Conservation (phyloP, 2,888 invertebrate genomes). For the Eupithecia exiguata region DNA sequence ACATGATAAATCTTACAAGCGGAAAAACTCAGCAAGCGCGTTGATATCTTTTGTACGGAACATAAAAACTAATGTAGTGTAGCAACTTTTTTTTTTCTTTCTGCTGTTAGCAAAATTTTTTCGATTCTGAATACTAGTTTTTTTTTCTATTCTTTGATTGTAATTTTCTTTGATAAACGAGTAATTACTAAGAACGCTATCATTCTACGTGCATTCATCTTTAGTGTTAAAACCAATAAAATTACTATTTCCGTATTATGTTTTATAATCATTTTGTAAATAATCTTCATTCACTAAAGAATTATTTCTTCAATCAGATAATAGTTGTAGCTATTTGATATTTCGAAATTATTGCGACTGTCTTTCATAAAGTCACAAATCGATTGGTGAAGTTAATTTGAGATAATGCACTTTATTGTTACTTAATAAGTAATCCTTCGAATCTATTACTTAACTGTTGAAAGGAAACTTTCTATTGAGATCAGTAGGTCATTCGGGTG, state of each 20-base stretch:
- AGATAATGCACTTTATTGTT: conserved; percentile 58
- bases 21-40: conserved; percentile 18
- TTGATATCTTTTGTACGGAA: conserved; percentile 38
- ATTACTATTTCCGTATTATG: not conserved
- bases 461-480: not conserved
- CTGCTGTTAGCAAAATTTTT: no score
- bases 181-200: not conserved
- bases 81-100: no score
- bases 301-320: not conserved
- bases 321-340: not conserved
- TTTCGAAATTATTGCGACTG: not conserved
- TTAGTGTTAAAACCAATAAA: conserved; percentile 3
- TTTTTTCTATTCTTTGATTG: no score
- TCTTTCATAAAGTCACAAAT: conserved; percentile 64
- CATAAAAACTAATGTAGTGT: no score
- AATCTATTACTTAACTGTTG: not conserved
- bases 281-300: not conserved
- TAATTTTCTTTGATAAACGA: no score
- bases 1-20: not conserved
- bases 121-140: no score
- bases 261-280: not conserved
- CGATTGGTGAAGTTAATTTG: conserved; percentile 61
- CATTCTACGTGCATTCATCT: not conserved
- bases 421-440: conserved; percentile 37
- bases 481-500: not conserved